Evolutionary conservation across 2,888 invertebrate species (phyloP).

Genomic region (Stenodera caucasica): DNA sequence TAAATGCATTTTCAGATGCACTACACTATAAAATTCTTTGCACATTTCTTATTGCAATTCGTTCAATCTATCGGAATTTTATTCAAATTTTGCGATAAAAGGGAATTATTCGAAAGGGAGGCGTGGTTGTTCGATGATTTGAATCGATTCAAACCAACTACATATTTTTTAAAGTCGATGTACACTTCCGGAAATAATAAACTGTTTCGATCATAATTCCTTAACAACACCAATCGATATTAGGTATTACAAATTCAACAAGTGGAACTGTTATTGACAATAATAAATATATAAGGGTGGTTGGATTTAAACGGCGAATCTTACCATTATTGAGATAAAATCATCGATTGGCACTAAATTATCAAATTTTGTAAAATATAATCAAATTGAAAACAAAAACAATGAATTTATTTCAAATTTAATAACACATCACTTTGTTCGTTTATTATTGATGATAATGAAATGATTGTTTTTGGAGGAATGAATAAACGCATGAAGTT

Average conservation of each 20-base stretch:
- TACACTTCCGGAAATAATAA: too few relatives aligned
- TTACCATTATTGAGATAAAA: too few relatives aligned
- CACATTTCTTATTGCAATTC: too few relatives aligned
- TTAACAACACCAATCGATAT: too few relatives aligned
- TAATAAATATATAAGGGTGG: too few relatives aligned
- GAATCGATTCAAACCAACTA: neutral
- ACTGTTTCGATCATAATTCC: too few relatives aligned
- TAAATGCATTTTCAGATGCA: neutral
- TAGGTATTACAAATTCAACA: neutral
- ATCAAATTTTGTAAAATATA: too few relatives aligned
- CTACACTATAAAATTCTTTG: neutral
- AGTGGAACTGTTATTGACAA: too few relatives aligned
- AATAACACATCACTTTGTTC: neutral
- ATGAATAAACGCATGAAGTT: slow-evolving; percentile 49
- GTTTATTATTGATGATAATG: neutral
- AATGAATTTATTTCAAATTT: neutral
- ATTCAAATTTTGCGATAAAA: neutral
- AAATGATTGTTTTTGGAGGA: slow-evolving; percentile 25
- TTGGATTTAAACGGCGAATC: too few relatives aligned
- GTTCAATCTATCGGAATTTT: too few relatives aligned
- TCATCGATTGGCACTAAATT: too few relatives aligned
- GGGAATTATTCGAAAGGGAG: neutral
- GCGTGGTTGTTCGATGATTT: neutral
- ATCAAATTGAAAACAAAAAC: neutral
- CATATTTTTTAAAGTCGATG: too few relatives aligned